Base-by-base conservation (phyloP, 1,140 invertebrate species). In the Maniola jurtina region DNA sequence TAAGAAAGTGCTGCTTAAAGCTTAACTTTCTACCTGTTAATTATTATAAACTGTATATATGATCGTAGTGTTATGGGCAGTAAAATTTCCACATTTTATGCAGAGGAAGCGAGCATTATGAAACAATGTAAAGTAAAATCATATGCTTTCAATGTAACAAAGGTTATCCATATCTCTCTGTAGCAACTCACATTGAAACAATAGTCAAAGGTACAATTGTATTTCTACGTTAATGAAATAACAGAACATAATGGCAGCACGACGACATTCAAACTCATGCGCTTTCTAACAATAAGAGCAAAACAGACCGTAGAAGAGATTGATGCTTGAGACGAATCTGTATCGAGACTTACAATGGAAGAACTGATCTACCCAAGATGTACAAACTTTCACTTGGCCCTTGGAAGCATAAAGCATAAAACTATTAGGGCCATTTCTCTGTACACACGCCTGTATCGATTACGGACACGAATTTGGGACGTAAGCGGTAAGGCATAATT, bases 321-420 rank as follows among this genome's bases (percentile, higher is more conserved):
- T 83, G 79, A 85, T 80, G 76, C 71, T 78, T 61, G 64, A 81
- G 64, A 83, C 75, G 74, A 84, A 86, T 86, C 83, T 83, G 84
- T 81, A 86, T 85, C 80, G 61, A 66, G 64, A 73, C 54, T 68
- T 60, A 88, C 81, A 83, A 86, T 81, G 66, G 66, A 35, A 74
- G 80, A 57, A 77, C 76, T 76, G 71, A 85, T 86, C 84, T 78
- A 75, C 74, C 77, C 83, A 84, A 85, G 76, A 84, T 76, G 76
- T 65, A 75, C 72, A 52, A 71, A 86, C 87, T 89, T 89, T 89
- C 87, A 78, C 87, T 83, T 60, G 80, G 83, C 84, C 87, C 85
- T 89, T 81, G 67, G 63, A 64, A 63, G 64, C 57, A 74, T 65
- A 62, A 71, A 77, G 64, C 68, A 64, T 66, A 69, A 56, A 66